phyloP scores from a whole-genome alignment of 2,888 invertebrate species.

The Dicranocentrus wangi region DNA sequence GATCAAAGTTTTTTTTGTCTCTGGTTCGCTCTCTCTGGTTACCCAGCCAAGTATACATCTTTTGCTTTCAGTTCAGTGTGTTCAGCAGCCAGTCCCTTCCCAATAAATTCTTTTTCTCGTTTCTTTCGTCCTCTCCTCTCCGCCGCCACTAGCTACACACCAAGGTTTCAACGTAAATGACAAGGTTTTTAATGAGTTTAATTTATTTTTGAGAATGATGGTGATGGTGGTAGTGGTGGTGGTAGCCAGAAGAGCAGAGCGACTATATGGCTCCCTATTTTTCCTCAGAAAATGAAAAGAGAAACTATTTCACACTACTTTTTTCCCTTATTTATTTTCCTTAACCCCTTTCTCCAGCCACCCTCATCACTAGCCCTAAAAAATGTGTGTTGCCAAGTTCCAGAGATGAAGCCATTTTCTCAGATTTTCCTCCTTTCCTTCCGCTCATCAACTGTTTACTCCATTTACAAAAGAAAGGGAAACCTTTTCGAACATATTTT shows the following conservation, averaged over 20 bases:
- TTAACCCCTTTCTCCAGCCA: constrained; percentile 12
- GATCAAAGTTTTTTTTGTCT: neutral
- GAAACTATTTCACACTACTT: constrained; percentile 58
- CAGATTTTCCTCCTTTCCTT: constrained; percentile 30
- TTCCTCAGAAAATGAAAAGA: constrained; percentile 8
- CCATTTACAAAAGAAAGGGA: constrained; percentile 21
- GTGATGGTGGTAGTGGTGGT: constrained; percentile 18
- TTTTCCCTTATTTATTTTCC: constrained; percentile 55
- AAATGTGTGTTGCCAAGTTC: constrained; percentile 25
- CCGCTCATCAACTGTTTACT: constrained; percentile 31
- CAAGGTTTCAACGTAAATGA: constrained; percentile 43
- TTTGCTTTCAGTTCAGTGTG: no score
- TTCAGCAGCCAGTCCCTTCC: constrained; percentile 13
- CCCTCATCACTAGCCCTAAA: constrained; percentile 14
- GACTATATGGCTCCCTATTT: constrained; percentile 16
- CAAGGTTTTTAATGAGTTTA: constrained; percentile 66
- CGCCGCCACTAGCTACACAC: neutral
- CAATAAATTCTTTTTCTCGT: constrained; percentile 30
- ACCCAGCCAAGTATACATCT: neutral
- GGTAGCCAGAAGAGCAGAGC: neutral
- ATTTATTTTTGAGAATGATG: constrained; percentile 64
- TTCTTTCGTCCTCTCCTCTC: constrained; percentile 14
- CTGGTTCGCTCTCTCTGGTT: neutral
- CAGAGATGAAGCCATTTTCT: constrained; percentile 8
- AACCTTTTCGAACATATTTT: constrained; percentile 43